A percentile compares a stretch with the other conserved stretches of the same genome.
phyloP scores from a whole-genome alignment of 2,113 vertebrate genomes.

The Collichthys lucidus region DNA sequence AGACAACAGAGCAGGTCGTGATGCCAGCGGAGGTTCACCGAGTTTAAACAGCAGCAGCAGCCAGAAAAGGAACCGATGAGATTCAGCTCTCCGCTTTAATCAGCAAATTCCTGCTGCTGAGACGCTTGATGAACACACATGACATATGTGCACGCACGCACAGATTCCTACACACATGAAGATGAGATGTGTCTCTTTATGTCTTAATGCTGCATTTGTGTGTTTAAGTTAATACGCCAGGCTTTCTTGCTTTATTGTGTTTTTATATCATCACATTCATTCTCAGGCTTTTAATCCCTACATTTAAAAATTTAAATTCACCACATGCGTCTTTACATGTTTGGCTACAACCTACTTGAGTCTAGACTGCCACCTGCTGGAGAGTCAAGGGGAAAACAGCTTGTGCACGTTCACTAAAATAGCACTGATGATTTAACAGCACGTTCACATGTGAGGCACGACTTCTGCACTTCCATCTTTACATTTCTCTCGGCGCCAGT shows the following conservation, averaged over 20 bases:
- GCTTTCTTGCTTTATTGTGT: no score
- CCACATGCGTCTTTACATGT: neutral
- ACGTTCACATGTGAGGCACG: constrained; percentile 12
- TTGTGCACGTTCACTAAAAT: neutral
- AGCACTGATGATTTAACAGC: constrained; percentile 6
- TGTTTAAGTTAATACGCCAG: neutral
- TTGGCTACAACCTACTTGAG: neutral
- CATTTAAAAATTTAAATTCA: neutral
- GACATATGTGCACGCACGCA: constrained; percentile 10
- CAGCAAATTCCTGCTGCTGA: constrained; percentile 45
- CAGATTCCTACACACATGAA: neutral
- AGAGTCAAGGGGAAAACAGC: neutral
- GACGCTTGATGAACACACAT: constrained; percentile 22
- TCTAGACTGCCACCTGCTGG: constrained; percentile 72
- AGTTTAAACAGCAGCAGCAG: constrained; percentile 30
- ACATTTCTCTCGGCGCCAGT: constrained; percentile 1
- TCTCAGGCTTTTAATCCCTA: no score
- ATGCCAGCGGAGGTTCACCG: constrained; percentile 31
- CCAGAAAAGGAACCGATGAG: constrained; percentile 26
- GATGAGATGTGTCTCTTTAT: neutral
- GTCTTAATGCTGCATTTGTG: neutral
- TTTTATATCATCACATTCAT: neutral
- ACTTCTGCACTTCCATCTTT: constrained; percentile 18
- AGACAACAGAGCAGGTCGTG: neutral
- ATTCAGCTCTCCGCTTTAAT: constrained; percentile 42